These are phyloP conservation scores for Seladonia tumulorum DNA, from an alignment of 2,888 invertebrate species.

Conservation along the genomic window DNA sequence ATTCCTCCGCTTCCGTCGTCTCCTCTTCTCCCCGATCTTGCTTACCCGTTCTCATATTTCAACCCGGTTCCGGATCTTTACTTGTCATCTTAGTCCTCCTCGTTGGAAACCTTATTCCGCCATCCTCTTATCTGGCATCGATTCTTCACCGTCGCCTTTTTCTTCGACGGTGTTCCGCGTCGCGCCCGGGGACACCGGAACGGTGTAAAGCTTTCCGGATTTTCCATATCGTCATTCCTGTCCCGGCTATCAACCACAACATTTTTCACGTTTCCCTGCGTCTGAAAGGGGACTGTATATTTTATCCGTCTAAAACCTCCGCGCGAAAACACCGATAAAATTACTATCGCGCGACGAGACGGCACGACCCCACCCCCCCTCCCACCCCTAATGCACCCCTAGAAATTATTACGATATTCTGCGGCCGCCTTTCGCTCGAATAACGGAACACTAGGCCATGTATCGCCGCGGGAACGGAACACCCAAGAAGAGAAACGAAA, in stretches of 20 bases:
- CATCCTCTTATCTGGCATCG: slow-evolving; percentile 53
- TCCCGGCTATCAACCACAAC: slow-evolving; percentile 40
- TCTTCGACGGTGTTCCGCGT: not conserved
- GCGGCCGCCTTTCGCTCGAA: not conserved
- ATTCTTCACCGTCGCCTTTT: slow-evolving; percentile 36
- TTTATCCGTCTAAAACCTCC: slow-evolving; percentile 16
- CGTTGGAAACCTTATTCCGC: slow-evolving; percentile 33
- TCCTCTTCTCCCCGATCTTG: not conserved
- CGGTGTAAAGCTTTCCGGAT: slow-evolving; percentile 56
- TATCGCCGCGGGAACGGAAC: not conserved
- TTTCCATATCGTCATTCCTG: slow-evolving; percentile 47
- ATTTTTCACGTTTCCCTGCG: slow-evolving; percentile 35
- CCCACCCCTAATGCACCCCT: not conserved
- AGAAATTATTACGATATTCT: not conserved
- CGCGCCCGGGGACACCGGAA: slow-evolving; percentile 42
- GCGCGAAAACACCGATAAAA: not conserved
- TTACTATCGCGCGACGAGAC: not conserved
- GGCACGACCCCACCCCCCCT: not conserved
- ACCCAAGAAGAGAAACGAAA: not conserved
- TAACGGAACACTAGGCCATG: slow-evolving; percentile 3
- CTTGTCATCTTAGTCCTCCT: slow-evolving; percentile 40
- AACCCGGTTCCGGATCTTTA: slow-evolving; percentile 40
- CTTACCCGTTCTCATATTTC: slow-evolving; percentile 36
- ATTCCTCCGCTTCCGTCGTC: not conserved
- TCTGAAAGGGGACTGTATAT: slow-evolving; percentile 1